Percentiles rank a stretch among this genome's conserved stretches.
These are phyloP conservation scores for Cerceris rybyensis DNA, from an alignment of 2,888 invertebrate genomes.

Conservation along the genomic window DNA sequence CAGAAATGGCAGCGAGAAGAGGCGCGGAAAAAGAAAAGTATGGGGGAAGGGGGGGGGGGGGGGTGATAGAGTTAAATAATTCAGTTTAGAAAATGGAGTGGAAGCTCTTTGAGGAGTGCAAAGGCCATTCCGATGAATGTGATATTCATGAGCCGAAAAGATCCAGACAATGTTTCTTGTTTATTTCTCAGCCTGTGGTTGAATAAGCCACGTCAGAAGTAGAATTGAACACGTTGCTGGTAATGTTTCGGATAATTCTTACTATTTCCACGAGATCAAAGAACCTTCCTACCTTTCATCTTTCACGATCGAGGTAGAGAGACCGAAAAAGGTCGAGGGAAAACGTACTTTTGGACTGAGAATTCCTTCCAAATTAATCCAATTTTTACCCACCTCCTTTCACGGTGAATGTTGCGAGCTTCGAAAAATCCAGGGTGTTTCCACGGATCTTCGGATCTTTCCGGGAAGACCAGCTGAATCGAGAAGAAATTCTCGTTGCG, in stretches of 20 bases:
- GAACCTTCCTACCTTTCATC: not conserved
- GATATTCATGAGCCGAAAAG: constrained; percentile 62
- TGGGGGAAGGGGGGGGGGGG: not conserved
- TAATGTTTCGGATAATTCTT: constrained; percentile 32
- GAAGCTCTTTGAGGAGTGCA: constrained; percentile 61
- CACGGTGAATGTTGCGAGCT: not conserved
- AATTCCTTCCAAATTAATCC: not conserved
- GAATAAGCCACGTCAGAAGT: constrained; percentile 9
- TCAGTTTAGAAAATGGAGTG: constrained; percentile 66
- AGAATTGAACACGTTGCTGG: constrained; percentile 29
- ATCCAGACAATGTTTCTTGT: constrained; percentile 50
- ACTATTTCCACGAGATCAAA: constrained; percentile 42
- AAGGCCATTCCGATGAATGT: constrained; percentile 54
- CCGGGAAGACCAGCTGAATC: not conserved
- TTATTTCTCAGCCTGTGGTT: constrained; percentile 47
- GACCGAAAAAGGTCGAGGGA: not conserved
- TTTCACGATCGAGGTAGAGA: not conserved
- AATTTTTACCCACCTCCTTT: not conserved
- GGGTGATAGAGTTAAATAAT: constrained; percentile 50
- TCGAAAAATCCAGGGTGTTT: not conserved
- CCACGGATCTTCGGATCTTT: not conserved
- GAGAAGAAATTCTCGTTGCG: not conserved
- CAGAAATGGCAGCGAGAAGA: constrained; percentile 26
- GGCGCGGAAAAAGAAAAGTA: not conserved
- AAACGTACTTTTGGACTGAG: not conserved